Base-by-base conservation (phyloP, 1,140 invertebrate species). In the Pseudomyrmex pallidus region DNA sequence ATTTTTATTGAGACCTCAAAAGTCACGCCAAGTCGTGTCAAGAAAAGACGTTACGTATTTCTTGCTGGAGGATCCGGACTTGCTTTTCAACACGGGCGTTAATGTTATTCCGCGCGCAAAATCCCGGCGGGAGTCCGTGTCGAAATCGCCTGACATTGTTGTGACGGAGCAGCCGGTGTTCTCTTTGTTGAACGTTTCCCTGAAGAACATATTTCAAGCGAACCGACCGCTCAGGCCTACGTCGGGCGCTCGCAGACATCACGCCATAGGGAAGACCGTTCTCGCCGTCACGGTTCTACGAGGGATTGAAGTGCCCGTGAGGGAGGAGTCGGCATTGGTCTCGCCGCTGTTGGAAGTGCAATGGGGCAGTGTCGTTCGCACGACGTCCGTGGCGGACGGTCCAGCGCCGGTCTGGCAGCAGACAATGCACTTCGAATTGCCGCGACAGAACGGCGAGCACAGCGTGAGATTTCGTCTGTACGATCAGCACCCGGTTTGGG, bases 401-500 rank as follows among this genome's bases (percentile, higher is more conserved):
- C 90, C 93, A 9, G 92, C 93, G 5, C 94, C 94, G 5, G 78
- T 94, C 22, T 94, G 93, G 94, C 93, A 94, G 7, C 91, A 94
- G 68, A 94, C 93, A 0, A 73, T 94, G 22, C 87, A 92, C 1
- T 94, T 94, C 48, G 92, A 92, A 25, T 74, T 93, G 8, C 92
- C 93, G 0, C 89, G 87, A 56, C 85, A 87, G 9, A 91, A 83
- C 52, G 87, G 85, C 0, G 90, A 93, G 72, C 83, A 92, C 2
- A 86, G 82, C 73, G 85, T 94, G 0, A 94, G 93, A 50, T 67
- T 94, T 8, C 89, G 93, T 10, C 78, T 94, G 0, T 94, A 91
- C 22, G 94, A 94, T 83, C 92, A 93, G 9, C 94, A 94, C 85
- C 94, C 94, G 8, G 88, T 93, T 3, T 94, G 94, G 93, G 94